These are phyloP conservation scores for Pocillopora damicornis DNA, from an alignment of 64 coral and sea anemone species.

Conservation along the genomic window DNA sequence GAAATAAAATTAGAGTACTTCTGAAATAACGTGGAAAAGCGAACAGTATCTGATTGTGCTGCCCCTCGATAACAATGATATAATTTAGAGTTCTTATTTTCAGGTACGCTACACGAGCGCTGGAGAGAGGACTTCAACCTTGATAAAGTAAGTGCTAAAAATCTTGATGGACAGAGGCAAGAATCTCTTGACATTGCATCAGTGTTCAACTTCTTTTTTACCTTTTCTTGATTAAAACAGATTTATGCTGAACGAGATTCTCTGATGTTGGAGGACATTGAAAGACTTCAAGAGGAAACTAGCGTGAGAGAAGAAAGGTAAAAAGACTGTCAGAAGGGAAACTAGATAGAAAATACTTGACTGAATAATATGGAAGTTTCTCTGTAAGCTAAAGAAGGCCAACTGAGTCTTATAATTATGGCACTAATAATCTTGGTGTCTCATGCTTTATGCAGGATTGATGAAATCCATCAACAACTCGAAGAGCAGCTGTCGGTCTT, in stretches of 20 bases:
- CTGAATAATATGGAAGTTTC: not conserved
- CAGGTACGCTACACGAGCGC: slow-evolving; percentile 52
- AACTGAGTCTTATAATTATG: not conserved
- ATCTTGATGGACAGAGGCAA: not conserved
- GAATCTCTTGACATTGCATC: too few relatives aligned
- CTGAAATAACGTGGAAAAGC: too few relatives aligned
- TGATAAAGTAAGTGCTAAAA: slow-evolving; percentile 71
- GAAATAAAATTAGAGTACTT: too few relatives aligned
- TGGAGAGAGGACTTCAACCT: slow-evolving; percentile 81
- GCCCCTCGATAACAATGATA: not conserved
- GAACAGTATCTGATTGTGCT: not conserved
- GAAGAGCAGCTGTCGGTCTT: slow-evolving; percentile 79
- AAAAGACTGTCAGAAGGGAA: not conserved
- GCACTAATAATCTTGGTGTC: not conserved
- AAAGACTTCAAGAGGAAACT: slow-evolving; percentile 73
- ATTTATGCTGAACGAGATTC: slow-evolving; percentile 79
- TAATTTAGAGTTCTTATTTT: not conserved
- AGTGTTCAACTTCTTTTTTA: too few relatives aligned
- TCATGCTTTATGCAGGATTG: slow-evolving; percentile 54
- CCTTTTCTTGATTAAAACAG: slow-evolving; percentile 11
- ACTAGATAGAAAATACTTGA: not conserved
- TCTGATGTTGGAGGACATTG: slow-evolving; percentile 74
- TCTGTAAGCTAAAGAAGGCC: not conserved
- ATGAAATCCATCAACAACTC: slow-evolving; percentile 77
- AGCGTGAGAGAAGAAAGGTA: slow-evolving; percentile 86